Conservation (phyloP, 2,113 vertebrate genomes). For the Chrysemys picta region DNA sequence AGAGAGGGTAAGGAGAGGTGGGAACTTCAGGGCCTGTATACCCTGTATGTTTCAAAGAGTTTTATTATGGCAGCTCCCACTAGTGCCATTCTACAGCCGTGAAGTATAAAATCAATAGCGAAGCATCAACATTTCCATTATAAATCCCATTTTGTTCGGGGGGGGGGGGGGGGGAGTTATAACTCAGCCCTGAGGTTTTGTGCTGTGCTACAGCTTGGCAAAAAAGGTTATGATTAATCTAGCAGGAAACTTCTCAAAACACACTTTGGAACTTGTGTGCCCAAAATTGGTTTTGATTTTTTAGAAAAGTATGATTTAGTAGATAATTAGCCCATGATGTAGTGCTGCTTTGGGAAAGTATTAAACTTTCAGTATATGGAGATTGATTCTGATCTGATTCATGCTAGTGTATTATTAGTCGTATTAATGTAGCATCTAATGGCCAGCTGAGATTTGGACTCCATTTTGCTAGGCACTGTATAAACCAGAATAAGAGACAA, state of each 20-base stretch:
- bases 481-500: neutral
- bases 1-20: neutral
- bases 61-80: conserved; percentile 39
- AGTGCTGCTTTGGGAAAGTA: neutral
- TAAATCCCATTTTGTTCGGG: conserved; percentile 15
- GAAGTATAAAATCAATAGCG: conserved; percentile 45
- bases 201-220: neutral
- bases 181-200: neutral
- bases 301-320: neutral
- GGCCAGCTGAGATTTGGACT: neutral
- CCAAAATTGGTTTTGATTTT: neutral
- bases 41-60: conserved; percentile 45
- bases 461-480: neutral
- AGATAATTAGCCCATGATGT: neutral
- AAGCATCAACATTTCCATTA: conserved; percentile 27
- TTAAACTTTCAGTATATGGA: neutral
- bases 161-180: too few species aligned
- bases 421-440: neutral
- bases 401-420: neutral
- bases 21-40: conserved; percentile 22
- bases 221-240: neutral
- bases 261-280: neutral
- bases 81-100: conserved; percentile 36
- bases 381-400: neutral
- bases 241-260: neutral